phyloP scores from a whole-genome alignment of 2,797 vertebrate genomes.

The Onychomys arenicola region DNA sequence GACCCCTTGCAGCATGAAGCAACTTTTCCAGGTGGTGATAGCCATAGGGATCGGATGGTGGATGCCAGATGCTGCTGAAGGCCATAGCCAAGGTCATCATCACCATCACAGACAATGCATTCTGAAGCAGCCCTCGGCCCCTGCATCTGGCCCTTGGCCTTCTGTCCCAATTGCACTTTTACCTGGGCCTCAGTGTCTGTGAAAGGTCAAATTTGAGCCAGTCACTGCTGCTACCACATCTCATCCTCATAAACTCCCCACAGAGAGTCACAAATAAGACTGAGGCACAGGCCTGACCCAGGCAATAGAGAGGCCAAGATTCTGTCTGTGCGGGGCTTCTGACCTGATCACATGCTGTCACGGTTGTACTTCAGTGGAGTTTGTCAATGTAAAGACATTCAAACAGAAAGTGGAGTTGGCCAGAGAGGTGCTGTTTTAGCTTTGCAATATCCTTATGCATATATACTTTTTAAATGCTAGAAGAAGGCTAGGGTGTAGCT shows the following conservation, averaged over 20 bases:
- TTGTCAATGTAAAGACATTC: background rate
- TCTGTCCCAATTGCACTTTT: too few species aligned
- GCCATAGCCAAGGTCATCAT: background rate
- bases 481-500: background rate
- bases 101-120: rapidly evolving
- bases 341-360: background rate
- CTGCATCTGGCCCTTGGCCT: background rate
- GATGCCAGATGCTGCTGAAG: background rate
- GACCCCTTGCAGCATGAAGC: background rate
- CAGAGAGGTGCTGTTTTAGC: background rate
- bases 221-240: background rate
- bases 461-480: background rate
- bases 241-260: background rate
- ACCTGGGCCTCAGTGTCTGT: background rate
- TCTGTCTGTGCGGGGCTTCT: background rate
- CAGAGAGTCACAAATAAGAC: background rate
- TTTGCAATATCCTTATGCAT: background rate
- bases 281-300: background rate
- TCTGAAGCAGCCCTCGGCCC: background rate
- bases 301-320: background rate
- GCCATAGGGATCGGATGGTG: rapidly evolving
- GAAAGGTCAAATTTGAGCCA: background rate
- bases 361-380: too few species aligned
- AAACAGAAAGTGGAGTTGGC: background rate
- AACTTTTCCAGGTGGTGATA: background rate